Base-by-base conservation (phyloP, 1,140 invertebrate genomes). In the Aplysia californica region DNA sequence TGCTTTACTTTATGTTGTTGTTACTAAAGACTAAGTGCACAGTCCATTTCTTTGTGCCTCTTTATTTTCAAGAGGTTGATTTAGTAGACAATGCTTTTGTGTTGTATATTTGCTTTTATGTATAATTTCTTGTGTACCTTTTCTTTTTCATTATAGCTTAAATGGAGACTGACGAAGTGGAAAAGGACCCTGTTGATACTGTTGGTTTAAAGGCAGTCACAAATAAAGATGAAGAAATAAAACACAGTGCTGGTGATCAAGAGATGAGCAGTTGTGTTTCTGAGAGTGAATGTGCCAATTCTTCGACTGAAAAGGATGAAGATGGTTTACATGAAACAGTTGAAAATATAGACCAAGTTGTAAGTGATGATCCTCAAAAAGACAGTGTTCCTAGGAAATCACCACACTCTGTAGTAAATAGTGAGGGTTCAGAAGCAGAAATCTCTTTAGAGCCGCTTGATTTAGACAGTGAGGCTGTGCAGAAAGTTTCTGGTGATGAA, bases 391-490 rank as follows among this genome's bases (percentile, higher is more conserved):
- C 66, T 68, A 44, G 38, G 15, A 26, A 20, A 20, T 68, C 66
- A 4, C 2, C 66, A 23, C 26, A 44, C 38, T 41, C 36, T 44
- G 31, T 29, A 4, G 39, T 1, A 29, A 56, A 70, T 20, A 70
- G 50, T 70, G 68, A 70, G 68, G 23, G 2, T 21, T 70, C 68
- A 2, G 68, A 70, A n/a, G 58, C 29, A n/a, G 68, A 56, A 35
- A 58, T 70, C 29, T 4, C 3, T 33, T 35, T 70, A 18, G 68
- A 70, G n/a, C 50, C 68, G 26, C 21, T 35, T n/a, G 58, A 33
- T 56, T 29, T 55, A 10, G 38, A 70, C 38, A 15, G 5, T 69
- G 68, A 58, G 44, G 10, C 44, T n/a, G 10, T 50, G n/a, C 44
- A 50, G n/a, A 50, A 50, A 50, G n/a, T 10, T 50, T 50, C 44